phyloP scores from a whole-genome alignment of 2,113 vertebrate genomes.

The Regulus satrapa region DNA sequence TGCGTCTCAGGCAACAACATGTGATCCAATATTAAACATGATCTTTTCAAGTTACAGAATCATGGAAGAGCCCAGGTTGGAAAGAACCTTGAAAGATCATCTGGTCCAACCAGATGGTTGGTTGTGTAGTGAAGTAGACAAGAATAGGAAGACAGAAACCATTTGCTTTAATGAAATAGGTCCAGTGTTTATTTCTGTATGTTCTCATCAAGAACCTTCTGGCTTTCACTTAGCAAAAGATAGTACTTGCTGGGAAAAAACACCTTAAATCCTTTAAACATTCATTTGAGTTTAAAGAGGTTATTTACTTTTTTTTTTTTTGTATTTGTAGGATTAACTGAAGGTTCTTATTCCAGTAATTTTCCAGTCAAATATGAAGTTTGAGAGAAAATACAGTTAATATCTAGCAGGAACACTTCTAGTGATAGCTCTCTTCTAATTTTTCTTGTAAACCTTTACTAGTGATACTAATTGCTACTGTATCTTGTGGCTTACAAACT shows the following conservation, averaged over 20 bases:
- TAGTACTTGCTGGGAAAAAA: neutral
- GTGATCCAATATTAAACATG: neutral
- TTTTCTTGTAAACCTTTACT: neutral
- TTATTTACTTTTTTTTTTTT: neutral
- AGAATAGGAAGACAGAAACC: neutral
- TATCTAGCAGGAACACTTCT: neutral
- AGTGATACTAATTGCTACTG: neutral
- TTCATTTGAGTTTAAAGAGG: neutral
- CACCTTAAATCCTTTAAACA: neutral
- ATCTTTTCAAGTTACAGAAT: neutral
- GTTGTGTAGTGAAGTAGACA: neutral
- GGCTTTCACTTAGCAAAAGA: neutral
- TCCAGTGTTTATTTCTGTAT: neutral
- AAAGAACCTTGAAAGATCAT: neutral
- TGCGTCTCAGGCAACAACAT: neutral
- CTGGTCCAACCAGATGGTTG: conserved; percentile 17
- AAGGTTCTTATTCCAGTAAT: neutral
- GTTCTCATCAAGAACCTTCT: neutral
- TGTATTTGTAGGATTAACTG: neutral
- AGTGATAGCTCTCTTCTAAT: neutral
- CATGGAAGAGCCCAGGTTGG: neutral
- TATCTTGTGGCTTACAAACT: neutral
- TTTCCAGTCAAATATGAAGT: neutral
- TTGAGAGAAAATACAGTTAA: neutral
- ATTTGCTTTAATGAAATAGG: neutral